phyloP scores from a whole-genome alignment of 2,113 vertebrate species.

The Sakesphorus luctuosus region DNA sequence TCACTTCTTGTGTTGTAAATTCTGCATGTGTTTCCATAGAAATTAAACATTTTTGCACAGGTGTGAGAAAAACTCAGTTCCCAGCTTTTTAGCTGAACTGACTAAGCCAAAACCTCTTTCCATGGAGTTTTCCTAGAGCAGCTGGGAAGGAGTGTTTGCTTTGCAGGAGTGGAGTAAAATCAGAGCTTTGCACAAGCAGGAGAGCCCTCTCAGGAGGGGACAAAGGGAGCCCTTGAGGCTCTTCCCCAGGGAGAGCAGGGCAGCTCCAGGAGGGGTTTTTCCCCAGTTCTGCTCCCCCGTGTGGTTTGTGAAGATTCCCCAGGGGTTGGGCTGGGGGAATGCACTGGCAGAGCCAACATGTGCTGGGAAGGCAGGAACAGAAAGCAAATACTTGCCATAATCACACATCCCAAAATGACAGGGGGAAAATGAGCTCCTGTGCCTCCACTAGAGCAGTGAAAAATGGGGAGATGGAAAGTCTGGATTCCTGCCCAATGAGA shows the following conservation, averaged over 20 bases:
- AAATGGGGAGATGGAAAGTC: constrained; percentile 19
- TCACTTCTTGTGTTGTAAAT: neutral
- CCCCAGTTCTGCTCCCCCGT: neutral
- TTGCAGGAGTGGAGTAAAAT: neutral
- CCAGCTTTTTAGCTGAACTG: neutral
- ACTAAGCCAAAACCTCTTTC: neutral
- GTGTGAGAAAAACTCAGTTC: neutral
- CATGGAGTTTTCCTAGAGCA: neutral
- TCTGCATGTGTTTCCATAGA: neutral
- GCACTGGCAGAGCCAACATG: constrained; percentile 49
- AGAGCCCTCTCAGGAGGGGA: neutral
- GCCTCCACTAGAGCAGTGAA: constrained; percentile 39
- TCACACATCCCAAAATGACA: constrained; percentile 50
- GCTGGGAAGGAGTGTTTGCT: neutral
- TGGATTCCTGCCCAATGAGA: constrained; percentile 48
- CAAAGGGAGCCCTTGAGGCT: neutral
- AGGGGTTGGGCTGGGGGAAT: constrained; percentile 34
- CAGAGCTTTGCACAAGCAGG: neutral
- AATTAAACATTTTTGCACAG: neutral
- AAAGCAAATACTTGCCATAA: constrained; percentile 53
- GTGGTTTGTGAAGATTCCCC: constrained; percentile 38
- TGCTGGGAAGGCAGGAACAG: constrained; percentile 46
- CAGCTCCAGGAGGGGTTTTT: neutral
- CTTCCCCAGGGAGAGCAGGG: neutral
- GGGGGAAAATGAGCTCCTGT: constrained; percentile 22